These are phyloP conservation scores for Ceratina calcarata DNA, from an alignment of 1,140 invertebrate species.

Conservation along the genomic window DNA sequence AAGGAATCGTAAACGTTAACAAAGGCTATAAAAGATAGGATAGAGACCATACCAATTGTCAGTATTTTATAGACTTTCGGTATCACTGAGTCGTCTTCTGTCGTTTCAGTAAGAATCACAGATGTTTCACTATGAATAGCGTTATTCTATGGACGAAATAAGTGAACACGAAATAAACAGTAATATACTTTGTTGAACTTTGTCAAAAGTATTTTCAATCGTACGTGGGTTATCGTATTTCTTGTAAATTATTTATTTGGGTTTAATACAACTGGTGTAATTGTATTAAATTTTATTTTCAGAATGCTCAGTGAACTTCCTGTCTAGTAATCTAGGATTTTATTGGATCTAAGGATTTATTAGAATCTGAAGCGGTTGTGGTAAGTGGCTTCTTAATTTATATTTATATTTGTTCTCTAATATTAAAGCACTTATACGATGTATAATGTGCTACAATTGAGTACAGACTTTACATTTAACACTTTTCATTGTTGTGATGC, in stretches of 20 bases:
- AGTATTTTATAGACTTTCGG: conserved; percentile 24
- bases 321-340: background rate
- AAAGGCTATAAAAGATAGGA: conserved; percentile 47
- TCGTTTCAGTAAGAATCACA: background rate
- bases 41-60: background rate
- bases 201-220: no score
- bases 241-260: background rate
- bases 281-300: background rate
- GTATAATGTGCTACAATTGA: no score
- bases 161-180: no score
- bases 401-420: no score
- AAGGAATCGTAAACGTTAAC: conserved; percentile 38
- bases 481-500: no score
- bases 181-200: no score
- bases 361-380: background rate
- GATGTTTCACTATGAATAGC: background rate
- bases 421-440: no score
- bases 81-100: background rate
- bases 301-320: background rate
- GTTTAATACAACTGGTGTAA: background rate
- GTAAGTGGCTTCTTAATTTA: background rate
- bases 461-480: no score
- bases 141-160: no score
- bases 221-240: background rate
- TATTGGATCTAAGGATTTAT: background rate